Evolutionary conservation across 2,797 vertebrate genomes (phyloP), one percentile per base, ranked within the genome.

Genomic region (Enteromius anoplus): DNA sequence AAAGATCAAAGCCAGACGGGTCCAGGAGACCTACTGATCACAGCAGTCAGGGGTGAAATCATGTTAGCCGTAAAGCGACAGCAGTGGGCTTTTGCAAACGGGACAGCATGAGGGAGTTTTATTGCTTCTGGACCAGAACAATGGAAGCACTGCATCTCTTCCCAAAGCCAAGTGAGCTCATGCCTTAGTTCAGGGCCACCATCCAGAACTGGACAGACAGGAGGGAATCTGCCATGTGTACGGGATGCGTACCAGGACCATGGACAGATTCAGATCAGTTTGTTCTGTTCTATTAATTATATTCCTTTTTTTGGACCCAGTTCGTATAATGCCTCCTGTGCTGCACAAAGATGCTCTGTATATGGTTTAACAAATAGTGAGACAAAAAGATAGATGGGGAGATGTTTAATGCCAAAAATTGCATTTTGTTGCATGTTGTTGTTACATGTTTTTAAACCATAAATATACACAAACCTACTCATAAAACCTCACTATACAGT

Each of bases 1-100:
- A 87, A 90, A 92, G 94, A 95, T 95, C 94, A 96, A 95, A 95
- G 95, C 84, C 78, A 75, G 45, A n/a, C 90, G 91, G 82, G 88
- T 92, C 87, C 90, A 92, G 92, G 91, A 94, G 92, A 87, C 89
- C 91, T 91, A 76, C 85, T 90, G 26, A 88, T 92, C 88, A 58
- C 85, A 89, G 87, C 86, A 84, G 86, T 82, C 71, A 88, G 83
- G 84, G 87, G 76, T 87, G 84, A 88, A 90, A 87, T 88, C 87
- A 86, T 84, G 85, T 90, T 89, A 87, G 82, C 64, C 75, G 53
- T 85, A 86, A 89, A 84, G 86, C 49, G 64, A 84, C 77, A 83
- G 86, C 79, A 85, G 80, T 83, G 80, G 79, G 82, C 53, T 70
- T 68, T 81, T 53, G 85, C 85, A 81, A 80, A 45, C 77, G 12